Conservation (phyloP, 2,888 invertebrate species). For the Acrocera orbiculus region DNA sequence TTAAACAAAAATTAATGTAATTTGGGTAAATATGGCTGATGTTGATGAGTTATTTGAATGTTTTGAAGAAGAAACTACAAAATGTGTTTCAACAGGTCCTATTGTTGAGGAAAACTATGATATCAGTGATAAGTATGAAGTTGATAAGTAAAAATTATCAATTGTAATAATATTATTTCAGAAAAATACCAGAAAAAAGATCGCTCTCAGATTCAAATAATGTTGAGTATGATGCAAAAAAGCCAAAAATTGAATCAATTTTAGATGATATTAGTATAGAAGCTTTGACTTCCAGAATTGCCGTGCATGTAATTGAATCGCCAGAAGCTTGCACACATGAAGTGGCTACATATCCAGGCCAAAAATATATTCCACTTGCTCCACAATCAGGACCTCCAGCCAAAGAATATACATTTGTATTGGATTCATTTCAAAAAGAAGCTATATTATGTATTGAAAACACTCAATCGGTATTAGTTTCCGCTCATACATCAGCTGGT, state of each 20-base stretch:
- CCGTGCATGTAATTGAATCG: constrained; percentile 76
- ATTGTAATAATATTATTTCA: not conserved
- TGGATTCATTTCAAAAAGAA: constrained; percentile 97
- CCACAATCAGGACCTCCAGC: constrained; percentile 51
- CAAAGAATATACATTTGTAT: constrained; percentile 81
- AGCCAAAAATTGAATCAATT: constrained; percentile 21
- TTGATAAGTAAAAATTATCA: not conserved
- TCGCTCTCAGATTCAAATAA: constrained; percentile 10
- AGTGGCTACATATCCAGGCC: constrained; percentile 81
- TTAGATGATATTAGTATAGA: constrained; percentile 42
- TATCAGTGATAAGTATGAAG: constrained; percentile 3
- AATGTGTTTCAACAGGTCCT: constrained; percentile 10
- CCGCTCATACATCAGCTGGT: constrained; percentile 98
- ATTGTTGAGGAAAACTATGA: constrained; percentile 6
- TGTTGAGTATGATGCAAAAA: constrained; percentile 13
- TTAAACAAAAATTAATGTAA: not conserved
- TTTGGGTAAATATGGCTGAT: constrained; percentile 18
- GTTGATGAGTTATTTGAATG: constrained; percentile 30
- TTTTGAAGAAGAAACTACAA: constrained; percentile 22
- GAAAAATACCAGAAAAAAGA: constrained; percentile 7
- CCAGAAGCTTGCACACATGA: constrained; percentile 91
- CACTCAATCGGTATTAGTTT: constrained; percentile 93
- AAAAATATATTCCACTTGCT: constrained; percentile 50
- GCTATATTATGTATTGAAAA: constrained; percentile 95
- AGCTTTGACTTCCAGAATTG: constrained; percentile 60